phyloP scores from a whole-genome alignment of 1,140 invertebrate genomes.

The Leptinotarsa lineolata region DNA sequence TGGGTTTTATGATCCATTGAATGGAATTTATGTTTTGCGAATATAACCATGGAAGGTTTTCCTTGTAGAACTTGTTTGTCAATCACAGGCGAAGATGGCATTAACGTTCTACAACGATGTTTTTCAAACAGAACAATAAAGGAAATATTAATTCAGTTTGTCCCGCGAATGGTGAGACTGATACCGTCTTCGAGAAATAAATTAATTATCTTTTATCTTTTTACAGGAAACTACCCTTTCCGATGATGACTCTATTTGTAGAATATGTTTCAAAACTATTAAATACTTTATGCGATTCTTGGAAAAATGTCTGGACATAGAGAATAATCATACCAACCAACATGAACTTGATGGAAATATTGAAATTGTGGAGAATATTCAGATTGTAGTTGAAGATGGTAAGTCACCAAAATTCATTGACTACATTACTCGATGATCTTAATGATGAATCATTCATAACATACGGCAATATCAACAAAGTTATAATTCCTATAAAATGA shows the following conservation, averaged over 20 bases:
- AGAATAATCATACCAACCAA: neutral
- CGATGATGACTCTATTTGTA: constrained; percentile 15
- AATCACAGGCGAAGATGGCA: neutral
- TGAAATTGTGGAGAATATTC: constrained; percentile 19
- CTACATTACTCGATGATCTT: too few species aligned
- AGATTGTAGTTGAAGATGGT: constrained; percentile 21
- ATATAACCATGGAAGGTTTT: constrained; percentile 10
- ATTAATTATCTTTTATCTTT: neutral
- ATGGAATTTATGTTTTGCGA: constrained; percentile 12
- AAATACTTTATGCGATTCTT: constrained; percentile 15
- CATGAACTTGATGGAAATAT: neutral
- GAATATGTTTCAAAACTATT: constrained; percentile 18
- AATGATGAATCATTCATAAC: neutral
- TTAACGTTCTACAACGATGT: neutral
- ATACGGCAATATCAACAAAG: too few species aligned
- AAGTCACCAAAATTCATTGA: neutral
- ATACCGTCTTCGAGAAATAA: neutral
- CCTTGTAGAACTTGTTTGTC: constrained; percentile 24
- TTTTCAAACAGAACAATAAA: constrained; percentile 17
- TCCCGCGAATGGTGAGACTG: constrained; percentile 19
- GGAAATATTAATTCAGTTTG: constrained; percentile 14
- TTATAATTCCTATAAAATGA: too few species aligned
- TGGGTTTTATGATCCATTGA: constrained; percentile 15
- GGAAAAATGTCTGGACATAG: constrained; percentile 22
- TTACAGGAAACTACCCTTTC: constrained; percentile 6